Base-by-base conservation (phyloP, 2,113 vertebrate genomes). In the Xiphophorus couchianus region DNA sequence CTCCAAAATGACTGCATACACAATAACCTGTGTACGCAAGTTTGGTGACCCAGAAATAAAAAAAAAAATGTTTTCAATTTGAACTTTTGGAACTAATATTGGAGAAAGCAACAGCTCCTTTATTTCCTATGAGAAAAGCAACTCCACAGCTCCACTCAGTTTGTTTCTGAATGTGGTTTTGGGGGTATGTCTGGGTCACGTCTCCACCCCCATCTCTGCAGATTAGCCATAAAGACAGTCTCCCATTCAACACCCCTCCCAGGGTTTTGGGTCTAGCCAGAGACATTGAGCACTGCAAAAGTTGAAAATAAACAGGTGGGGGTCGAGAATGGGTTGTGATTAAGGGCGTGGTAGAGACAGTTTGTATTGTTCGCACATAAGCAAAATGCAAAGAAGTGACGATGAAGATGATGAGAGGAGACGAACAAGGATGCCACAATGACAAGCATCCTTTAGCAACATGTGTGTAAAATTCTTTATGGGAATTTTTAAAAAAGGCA, bases 131-230 rank as follows among this genome's bases (percentile, higher is more conserved):
- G 48, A 62, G 5, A 30, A 5, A 17, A 62, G 1, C 2, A 30
- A 37, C 35, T 28, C 25, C 7, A 31, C 19, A 69, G 67, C 35
- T 44, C 67, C 22, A 30, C 58, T 82, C 30, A 15, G 44, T 65
- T 69, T 15, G 54, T 65, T 78, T 69, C 68, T 42, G 11, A 81
- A 37, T 62, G 73, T n/a, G 70, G 61, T 71, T 78, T 42, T 13
- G 51, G 74, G 80, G 84, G 63, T 67, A 84, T 17, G 78, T 89
- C 89, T 90, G 82, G 88, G 84, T 91, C 84, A 84, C 17, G 31
- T 83, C 81, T 86, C 60, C 71, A 80, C 74, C 77, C 68, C 67
- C 75, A 77, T 72, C 73, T 63, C 71, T 28, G 35, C 77, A 86
- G 84, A 89, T 86, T 72, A 79, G 69, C 81, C 82, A 68, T 60